Conservation (phyloP, 2,797 vertebrate genomes). For the Streptopelia turtur region DNA sequence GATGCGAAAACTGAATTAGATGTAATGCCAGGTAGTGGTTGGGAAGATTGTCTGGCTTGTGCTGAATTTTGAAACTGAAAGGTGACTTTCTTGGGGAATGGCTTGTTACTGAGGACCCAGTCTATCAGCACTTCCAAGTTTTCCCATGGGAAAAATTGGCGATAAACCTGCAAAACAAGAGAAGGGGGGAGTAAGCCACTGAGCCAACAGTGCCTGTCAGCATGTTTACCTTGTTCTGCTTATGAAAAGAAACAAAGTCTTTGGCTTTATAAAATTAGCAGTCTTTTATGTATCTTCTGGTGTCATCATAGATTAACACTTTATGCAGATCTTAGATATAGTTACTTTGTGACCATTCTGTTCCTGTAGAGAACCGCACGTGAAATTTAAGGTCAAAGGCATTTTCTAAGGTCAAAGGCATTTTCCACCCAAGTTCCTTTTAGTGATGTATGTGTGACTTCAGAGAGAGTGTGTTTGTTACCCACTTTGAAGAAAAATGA, state of each 20-base stretch:
- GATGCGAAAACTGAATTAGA: not conserved
- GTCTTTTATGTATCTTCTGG: not conserved
- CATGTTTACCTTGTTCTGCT: not conserved
- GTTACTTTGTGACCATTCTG: not conserved
- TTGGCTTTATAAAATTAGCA: not conserved
- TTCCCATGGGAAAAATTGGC: not conserved
- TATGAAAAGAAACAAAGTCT: not conserved
- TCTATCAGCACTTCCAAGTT: not conserved
- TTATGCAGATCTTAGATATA: not conserved
- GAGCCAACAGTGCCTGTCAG: not conserved
- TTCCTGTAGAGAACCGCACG: not conserved
- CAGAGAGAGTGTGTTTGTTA: not conserved
- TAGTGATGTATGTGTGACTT: not conserved
- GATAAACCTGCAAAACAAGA: not conserved
- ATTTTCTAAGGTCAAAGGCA: no score
- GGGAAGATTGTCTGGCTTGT: not conserved
- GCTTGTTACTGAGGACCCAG: not conserved
- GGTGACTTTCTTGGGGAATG: not conserved
- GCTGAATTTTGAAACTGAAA: not conserved
- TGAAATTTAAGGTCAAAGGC: not conserved
- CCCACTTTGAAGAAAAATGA: fast-evolving
- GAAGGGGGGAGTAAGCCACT: not conserved
- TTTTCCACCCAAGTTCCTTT: not conserved
- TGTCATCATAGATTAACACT: not conserved
- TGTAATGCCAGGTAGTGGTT: not conserved